Evolutionary conservation across 2,888 invertebrate genomes (phyloP).

Genomic region (Trichogramma dendrolimi): DNA sequence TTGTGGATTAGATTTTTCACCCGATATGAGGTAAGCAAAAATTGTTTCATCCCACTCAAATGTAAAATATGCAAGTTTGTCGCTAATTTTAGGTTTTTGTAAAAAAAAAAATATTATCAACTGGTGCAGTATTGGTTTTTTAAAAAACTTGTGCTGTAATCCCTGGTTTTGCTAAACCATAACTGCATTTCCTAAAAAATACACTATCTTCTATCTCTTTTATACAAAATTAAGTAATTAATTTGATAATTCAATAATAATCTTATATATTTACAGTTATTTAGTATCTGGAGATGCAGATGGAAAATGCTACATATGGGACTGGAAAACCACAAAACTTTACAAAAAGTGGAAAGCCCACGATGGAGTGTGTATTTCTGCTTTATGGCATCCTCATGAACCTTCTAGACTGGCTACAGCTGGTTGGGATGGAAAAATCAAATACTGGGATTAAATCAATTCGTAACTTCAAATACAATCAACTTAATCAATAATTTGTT

Average conservation of each 20-base stretch:
- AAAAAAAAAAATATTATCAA: no score
- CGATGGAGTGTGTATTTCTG: constrained; percentile 91
- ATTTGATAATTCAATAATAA: neutral
- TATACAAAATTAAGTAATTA: neutral
- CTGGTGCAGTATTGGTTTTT: constrained; percentile 10
- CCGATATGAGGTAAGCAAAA: constrained; percentile 83
- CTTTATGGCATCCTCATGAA: constrained; percentile 98
- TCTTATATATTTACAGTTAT: constrained; percentile 66
- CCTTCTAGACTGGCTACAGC: constrained; percentile 95
- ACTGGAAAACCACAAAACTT: constrained; percentile 98
- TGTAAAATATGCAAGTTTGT: neutral
- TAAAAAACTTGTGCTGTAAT: neutral
- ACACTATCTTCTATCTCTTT: neutral
- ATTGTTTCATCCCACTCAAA: neutral
- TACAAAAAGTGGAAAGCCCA: constrained; percentile 99
- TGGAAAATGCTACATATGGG: constrained; percentile 98
- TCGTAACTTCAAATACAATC: constrained; percentile 12
- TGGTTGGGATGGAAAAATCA: constrained; percentile 98
- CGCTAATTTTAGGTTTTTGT: constrained; percentile 6
- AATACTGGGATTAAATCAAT: constrained; percentile 87
- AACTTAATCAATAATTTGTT: constrained; percentile 2
- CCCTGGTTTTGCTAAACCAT: no score
- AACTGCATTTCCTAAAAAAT: neutral
- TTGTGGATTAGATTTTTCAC: constrained; percentile 93
- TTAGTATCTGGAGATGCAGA: constrained; percentile 97